Evolutionary conservation across 2,113 vertebrate species (phyloP), one percentile per base, ranked within the genome.

Genomic region (Aphelocoma coerulescens): DNA sequence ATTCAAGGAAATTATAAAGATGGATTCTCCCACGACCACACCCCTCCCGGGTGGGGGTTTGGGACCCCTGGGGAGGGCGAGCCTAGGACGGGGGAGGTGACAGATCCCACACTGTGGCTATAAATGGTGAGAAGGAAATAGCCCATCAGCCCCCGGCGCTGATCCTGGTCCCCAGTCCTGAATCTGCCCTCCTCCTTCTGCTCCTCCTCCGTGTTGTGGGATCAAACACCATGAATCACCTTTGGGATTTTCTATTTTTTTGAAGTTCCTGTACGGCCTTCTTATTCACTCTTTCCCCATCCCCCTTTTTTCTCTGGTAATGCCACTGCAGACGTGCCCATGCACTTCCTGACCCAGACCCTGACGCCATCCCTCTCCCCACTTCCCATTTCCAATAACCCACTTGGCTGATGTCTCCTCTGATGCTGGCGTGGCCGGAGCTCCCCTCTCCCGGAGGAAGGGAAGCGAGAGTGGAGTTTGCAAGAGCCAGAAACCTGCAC

Each of bases 311-410:
- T 19, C 32, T 22, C 67, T 24, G 63, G 11, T 5, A 46, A 48
- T 84, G 77, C 74, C 58, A 19, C 87, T 85, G 66, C 88, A 20
- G 92, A n/a, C 27, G 2, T 14, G 27, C 67, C 77, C 81, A 1
- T 3, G 73, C 73, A 59, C 91, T 72, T 28, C 23, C 80, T 46
- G 87, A 58, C 59, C 76, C 87, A 5, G 61, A 2, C 67, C 84
- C 68, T 66, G 89, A 41, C 12, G 35, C 69, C 27, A 6, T 54
- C 57, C 39, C 35, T 67, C 43, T 93, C 57, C 88, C 85, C 95
- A 61, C 93, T 96, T 96, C 95, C 85, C 74, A 37, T 89, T 96
- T 91, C 89, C 79, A 76, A 5, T 1, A 75, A 75, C 39, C 58
- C 69, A 0, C 62, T 63, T 1, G 6, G 32, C 66, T 48, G 58